Evolutionary conservation across 2,888 invertebrate genomes (phyloP).

Genomic region (Pantelozetes paolii): DNA sequence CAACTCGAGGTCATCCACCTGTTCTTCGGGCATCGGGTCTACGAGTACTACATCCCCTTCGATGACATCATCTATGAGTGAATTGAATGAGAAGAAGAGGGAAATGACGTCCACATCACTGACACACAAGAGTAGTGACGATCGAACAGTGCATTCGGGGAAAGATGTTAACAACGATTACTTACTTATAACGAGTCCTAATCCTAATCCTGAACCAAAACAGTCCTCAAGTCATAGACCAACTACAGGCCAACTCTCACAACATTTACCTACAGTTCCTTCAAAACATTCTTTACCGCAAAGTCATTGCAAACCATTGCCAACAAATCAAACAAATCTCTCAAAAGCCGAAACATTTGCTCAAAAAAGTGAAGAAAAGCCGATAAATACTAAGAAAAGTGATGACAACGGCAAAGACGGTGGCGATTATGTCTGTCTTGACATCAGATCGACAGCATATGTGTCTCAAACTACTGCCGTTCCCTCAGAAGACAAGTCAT

Average conservation of each 20-base stretch:
- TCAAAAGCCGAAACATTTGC: conserved; percentile 1
- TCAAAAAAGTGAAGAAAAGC: neutral
- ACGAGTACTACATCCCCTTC: conserved; percentile 16
- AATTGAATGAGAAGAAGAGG: conserved; percentile 1
- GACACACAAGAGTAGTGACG: neutral
- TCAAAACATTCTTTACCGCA: conserved; percentile 7
- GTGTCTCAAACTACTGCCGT: neutral
- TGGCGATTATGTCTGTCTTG: conserved; percentile 23
- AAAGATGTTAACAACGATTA: neutral
- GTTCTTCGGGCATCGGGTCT: conserved; percentile 1
- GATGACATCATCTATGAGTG: conserved; percentile 9
- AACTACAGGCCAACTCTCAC: neutral
- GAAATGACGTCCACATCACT: neutral
- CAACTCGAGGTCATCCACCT: conserved; percentile 4
- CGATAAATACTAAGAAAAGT: neutral
- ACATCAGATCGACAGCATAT: neutral
- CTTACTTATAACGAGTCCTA: neutral
- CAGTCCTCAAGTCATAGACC: conserved; percentile 10
- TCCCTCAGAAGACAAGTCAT: neutral
- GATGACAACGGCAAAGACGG: neutral
- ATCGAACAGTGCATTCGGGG: neutral
- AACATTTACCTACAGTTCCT: conserved; percentile 27
- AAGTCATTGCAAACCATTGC: neutral
- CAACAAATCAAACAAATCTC: neutral
- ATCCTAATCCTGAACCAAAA: neutral